Conservation (phyloP, 2,113 vertebrate species). For the Cacatua alba region DNA sequence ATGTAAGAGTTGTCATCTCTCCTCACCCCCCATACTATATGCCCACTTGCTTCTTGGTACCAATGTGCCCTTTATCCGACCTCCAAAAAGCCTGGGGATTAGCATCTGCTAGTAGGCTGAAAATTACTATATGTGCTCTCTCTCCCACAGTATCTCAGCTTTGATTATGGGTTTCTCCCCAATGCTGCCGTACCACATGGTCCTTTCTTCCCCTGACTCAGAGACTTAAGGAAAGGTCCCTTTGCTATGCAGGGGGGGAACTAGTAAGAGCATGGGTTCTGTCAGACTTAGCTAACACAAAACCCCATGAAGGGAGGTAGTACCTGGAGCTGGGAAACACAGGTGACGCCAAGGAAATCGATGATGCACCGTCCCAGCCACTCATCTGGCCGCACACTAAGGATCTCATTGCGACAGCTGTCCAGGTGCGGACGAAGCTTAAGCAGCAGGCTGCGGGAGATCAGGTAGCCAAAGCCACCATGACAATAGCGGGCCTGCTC, state of each 20-base stretch:
- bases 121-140: neutral
- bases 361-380: conserved; percentile 98
- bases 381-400: conserved; percentile 92
- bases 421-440: conserved; percentile 88
- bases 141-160: neutral
- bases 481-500: conserved; percentile 93
- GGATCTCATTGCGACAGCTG: conserved; percentile 93
- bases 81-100: neutral
- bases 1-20: rapidly evolving
- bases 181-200: neutral
- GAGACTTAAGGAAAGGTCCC: neutral
- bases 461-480: conserved; percentile 91
- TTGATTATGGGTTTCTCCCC: neutral
- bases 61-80: neutral
- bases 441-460: conserved; percentile 90
- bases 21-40: no score
- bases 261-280: rapidly evolving
- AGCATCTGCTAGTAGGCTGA: neutral
- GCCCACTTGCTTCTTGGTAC: neutral
- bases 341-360: conserved; percentile 89
- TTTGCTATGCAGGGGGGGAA: neutral
- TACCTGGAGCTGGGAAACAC: conserved; percentile 91
- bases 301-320: neutral
- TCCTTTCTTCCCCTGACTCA: neutral
- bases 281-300: neutral